Conservation (phyloP, 2,113 vertebrate genomes). For the Mesitornis unicolor region DNA sequence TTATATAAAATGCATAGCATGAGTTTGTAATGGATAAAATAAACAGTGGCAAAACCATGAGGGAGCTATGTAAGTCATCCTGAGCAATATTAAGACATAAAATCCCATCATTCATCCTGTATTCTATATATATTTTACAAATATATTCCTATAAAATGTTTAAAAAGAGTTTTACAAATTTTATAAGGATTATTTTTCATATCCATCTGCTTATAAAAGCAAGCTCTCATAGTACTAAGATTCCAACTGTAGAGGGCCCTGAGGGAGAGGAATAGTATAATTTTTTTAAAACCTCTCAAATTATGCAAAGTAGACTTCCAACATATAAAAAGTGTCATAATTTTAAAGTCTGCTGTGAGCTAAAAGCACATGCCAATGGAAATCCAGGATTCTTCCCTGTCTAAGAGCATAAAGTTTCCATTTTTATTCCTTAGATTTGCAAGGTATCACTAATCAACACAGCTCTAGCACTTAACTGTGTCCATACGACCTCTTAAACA, state of each 20-base stretch:
- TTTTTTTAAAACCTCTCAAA: constrained; percentile 17
- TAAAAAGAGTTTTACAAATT: constrained; percentile 35
- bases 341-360: constrained; percentile 24
- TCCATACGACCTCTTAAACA: background rate
- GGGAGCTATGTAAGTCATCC: background rate
- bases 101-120: background rate
- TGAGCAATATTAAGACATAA: constrained; percentile 12
- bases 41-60: background rate
- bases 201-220: constrained; percentile 38
- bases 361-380: background rate
- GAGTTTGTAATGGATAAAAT: background rate
- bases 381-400: background rate
- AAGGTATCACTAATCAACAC: background rate
- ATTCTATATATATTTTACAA: constrained; percentile 15
- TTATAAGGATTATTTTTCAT: constrained; percentile 59
- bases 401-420: background rate
- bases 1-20: background rate
- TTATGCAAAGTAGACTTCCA: constrained; percentile 47
- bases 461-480: background rate
- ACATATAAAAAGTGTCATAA: constrained; percentile 27
- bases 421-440: background rate
- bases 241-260: constrained; percentile 31
- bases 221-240: background rate
- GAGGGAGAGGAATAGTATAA: constrained; percentile 21
- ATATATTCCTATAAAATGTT: constrained; percentile 38